Base-by-base conservation (phyloP, 2,888 invertebrate genomes). In the Athalia circularis region DNA sequence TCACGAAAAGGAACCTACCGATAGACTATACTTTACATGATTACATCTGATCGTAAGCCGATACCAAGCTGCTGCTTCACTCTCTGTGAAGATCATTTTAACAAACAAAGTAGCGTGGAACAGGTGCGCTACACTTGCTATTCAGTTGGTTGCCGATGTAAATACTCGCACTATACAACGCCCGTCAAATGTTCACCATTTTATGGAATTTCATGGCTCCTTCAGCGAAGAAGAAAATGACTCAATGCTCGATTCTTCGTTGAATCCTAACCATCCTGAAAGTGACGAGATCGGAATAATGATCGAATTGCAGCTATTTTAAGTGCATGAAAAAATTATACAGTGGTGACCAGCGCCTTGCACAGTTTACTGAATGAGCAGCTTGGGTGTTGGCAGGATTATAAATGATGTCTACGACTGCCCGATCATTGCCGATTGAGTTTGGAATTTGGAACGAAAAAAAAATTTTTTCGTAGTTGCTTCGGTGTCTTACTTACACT, bases 401-500 rank as follows among this genome's bases (percentile, higher is more conserved):
- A 29, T 2, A 29, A 29, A 29, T 29, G 29, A 29, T 29, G 29
- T 2, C 29, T 29, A 29, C 29, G 29, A 29, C 29, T 29, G 0
- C 29, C 29, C 29, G 29, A 68, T 68, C 52, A 54, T 13, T 11
- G 64, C 64, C 64, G 43, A 64, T 64, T 64, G 15, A 3, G 13
- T 62, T 13, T 4, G 13, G 13, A 43, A 13, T n/a, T 47, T 48
- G 13, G 57, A 47, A 47, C 8, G 3, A 47, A 57, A n/a, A 47
- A 57, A 59, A 57, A n/a, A 13, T 29, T 72, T 47, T 47, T 29
- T 43, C 47, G 9, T 29, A 29, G 29, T 29, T 47, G 57, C 29
- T 50, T 50, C 50, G 62, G 6, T 75, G 50, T 75, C 75, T 75
- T 75, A 75, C 75, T 75, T 64, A 75, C 75, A 75, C 75, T 75